Evolutionary conservation across 2,797 vertebrate species (phyloP).

Genomic region (Schizothorax lantsangensis): DNA sequence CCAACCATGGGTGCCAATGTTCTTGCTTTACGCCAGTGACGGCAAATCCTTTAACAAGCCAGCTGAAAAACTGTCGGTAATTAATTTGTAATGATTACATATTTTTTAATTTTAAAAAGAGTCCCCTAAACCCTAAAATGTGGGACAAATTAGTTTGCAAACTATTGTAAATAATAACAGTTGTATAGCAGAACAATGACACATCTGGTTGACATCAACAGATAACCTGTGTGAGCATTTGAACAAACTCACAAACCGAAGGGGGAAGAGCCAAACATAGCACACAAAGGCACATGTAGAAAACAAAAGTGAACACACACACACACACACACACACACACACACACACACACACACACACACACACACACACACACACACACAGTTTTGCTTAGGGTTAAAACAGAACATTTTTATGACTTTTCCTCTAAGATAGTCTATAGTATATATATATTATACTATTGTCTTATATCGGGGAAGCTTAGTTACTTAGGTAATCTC

Average conservation of each 20-base stretch:
- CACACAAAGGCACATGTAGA: conserved; percentile 23
- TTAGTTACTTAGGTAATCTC: conserved; percentile 13
- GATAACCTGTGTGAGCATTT: conserved; percentile 37
- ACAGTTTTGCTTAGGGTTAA: neutral
- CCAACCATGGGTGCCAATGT: conserved; percentile 43
- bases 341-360: conserved; percentile 11
- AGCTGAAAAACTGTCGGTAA: neutral
- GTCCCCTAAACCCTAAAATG: conserved; percentile 23
- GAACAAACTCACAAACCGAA: conserved; percentile 62
- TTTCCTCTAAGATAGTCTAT: neutral
- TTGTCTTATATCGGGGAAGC: neutral
- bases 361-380: conserved; percentile 14
- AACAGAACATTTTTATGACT: neutral
- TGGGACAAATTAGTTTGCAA: neutral
- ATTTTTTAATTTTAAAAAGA: neutral
- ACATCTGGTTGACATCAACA: conserved; percentile 39
- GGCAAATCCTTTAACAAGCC: neutral
- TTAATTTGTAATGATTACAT: neutral
- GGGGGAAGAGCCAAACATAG: conserved; percentile 33
- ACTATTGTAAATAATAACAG: neutral
- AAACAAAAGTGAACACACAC: conserved; percentile 5
- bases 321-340: neutral
- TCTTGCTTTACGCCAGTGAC: conserved; percentile 11
- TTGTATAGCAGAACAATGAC: conserved; percentile 64
- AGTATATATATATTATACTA: neutral